phyloP scores from a whole-genome alignment of 2,888 invertebrate species.

The Esperia sulphurella region DNA sequence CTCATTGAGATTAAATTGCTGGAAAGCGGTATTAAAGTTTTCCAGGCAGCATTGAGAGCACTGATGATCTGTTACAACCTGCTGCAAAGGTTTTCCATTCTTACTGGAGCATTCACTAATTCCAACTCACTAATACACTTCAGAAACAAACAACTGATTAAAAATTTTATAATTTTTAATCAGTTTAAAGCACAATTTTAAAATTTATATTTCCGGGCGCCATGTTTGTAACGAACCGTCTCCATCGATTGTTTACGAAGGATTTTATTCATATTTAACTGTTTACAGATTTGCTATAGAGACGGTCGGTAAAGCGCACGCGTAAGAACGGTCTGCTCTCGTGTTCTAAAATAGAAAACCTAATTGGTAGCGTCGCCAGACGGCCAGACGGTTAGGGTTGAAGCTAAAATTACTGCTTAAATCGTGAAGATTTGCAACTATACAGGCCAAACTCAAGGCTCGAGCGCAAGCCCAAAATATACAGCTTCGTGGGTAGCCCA shows the following conservation, averaged over 20 bases:
- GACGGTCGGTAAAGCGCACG: slow-evolving; percentile 35
- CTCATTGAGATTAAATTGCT: background rate
- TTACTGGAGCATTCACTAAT: background rate
- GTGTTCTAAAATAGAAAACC: slow-evolving; percentile 58
- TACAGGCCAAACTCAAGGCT: slow-evolving; percentile 24
- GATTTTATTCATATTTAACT: slow-evolving; percentile 37
- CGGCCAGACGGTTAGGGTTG: slow-evolving; percentile 59
- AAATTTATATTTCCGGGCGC: slow-evolving; percentile 19
- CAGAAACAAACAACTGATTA: slow-evolving; percentile 8
- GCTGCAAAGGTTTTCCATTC: background rate
- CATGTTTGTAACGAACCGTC: slow-evolving; percentile 17
- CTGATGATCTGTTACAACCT: background rate
- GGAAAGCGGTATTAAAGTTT: background rate
- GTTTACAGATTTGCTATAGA: slow-evolving; percentile 10
- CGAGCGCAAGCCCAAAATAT: background rate
- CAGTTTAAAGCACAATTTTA: no score
- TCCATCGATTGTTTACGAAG: slow-evolving; percentile 33
- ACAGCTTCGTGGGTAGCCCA: no score
- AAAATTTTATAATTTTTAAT: slow-evolving; percentile 22
- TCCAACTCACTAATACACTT: background rate
- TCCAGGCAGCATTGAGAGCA: background rate
- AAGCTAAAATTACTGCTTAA: slow-evolving; percentile 52
- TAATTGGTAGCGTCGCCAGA: slow-evolving; percentile 60
- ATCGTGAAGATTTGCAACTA: slow-evolving; percentile 38
- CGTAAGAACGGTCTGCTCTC: slow-evolving; percentile 31